Evolutionary conservation across 1,140 invertebrate species (phyloP), one percentile per base, ranked within the genome.

Genomic region (Diorhabda carinulata): DNA sequence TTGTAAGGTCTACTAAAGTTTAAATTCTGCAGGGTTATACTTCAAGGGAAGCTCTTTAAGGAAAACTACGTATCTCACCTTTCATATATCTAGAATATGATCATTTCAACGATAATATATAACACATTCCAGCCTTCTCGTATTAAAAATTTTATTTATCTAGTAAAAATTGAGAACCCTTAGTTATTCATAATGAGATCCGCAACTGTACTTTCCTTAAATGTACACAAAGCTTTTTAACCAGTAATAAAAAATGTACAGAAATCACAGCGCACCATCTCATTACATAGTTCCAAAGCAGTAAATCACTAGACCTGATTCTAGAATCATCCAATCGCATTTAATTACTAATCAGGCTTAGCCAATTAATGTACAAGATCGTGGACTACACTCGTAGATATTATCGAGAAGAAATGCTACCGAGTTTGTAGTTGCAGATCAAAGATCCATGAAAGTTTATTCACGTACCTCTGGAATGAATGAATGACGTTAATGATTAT

Each of bases 341-440:
- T 74, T 74, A 74, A 74, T 74, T 74, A 73, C 71, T 71, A 72
- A 74, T 74, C 69, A 70, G 69, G 68, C 66, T 70, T 69, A 67
- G 74, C 72, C 72, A 75, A 75, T 75, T 75, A 75, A 75, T 72
- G 74, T 61, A 67, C 56, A 72, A 67, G 64, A 73, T 75, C 74
- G 66, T 67, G 72, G 70, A 68, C 66, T 70, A 57, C 58, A 70
- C 72, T 64, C 58, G 42, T 65, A 66, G 74, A 75, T 75, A 75
- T 70, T 66, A 73, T 72, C 74, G 47, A 56, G 42, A 57, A n/a
- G n/a, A 65, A 65, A 40, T 57, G 64, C 67, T 52, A 52, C 47
- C 6, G n/a, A 52, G 6, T 52, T 52, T n/a, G 47, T 52, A 52
- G 6, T 6, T 52, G n/a, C 47, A 6, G 47, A 52, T 52, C 25